Evolutionary conservation across 2,888 invertebrate genomes (phyloP).

Genomic region (Drosophila histrio): DNA sequence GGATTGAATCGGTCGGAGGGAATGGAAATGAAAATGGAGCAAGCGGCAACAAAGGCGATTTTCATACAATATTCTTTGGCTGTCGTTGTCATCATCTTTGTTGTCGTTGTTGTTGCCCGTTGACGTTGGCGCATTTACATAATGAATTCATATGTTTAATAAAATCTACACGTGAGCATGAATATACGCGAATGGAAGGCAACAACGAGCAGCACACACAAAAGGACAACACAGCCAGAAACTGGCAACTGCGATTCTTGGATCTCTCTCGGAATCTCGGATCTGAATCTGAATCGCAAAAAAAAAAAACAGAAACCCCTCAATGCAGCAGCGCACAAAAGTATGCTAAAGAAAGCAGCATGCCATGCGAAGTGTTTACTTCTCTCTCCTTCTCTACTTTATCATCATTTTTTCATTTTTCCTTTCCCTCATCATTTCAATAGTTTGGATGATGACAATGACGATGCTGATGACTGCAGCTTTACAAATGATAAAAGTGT

Average conservation of each 20-base stretch:
- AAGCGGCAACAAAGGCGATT: constrained; percentile 56
- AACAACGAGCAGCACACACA: constrained; percentile 17
- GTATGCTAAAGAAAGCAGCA: constrained; percentile 51
- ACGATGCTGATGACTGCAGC: constrained; percentile 42
- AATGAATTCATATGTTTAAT: constrained; percentile 81
- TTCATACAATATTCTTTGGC: constrained; percentile 63
- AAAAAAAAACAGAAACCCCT: not conserved
- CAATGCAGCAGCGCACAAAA: constrained; percentile 52
- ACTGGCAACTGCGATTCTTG: constrained; percentile 10
- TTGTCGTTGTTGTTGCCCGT: constrained; percentile 13
- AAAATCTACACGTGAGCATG: constrained; percentile 75
- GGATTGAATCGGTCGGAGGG: not conserved
- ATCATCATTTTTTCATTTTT: not conserved
- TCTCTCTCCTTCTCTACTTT: too few relatives aligned
- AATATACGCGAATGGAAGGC: constrained; percentile 23
- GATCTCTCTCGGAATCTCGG: constrained; percentile 20
- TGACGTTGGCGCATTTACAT: constrained; percentile 66
- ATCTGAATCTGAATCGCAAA: constrained; percentile 33
- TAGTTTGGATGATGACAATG: constrained; percentile 41
- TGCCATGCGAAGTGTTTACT: not conserved
- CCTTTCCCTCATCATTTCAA: constrained; percentile 6
- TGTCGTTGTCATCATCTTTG: constrained; percentile 18
- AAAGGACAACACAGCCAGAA: constrained; percentile 32
- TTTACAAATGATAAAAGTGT: constrained; percentile 4
- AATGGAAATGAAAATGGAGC: constrained; percentile 27